Evolutionary conservation across 2,888 invertebrate genomes (phyloP).

Genomic region (Tryphoninae sp.): DNA sequence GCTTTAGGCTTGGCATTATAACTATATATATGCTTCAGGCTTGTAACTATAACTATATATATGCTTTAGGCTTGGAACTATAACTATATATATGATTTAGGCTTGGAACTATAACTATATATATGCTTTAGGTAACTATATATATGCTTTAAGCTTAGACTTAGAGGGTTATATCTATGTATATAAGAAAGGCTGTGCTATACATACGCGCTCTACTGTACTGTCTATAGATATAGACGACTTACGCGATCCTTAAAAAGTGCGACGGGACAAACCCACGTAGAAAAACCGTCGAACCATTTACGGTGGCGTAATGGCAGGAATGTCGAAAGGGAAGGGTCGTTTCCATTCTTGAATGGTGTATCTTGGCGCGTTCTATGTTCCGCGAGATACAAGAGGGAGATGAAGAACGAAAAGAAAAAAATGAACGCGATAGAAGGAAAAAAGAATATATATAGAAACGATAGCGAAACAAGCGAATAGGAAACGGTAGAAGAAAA

Average conservation of each 20-base stretch:
- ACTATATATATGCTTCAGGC: too few relatives aligned
- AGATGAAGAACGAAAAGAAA: conserved; percentile 15
- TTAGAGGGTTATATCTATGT: too few relatives aligned
- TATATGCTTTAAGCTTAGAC: too few relatives aligned
- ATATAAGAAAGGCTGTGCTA: neutral
- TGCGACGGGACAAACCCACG: conserved; percentile 57
- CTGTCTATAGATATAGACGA: conserved; percentile 36
- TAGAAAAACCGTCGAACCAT: conserved; percentile 66
- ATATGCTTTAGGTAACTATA: too few relatives aligned
- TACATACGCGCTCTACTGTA: neutral
- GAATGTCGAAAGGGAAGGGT: conserved; percentile 65
- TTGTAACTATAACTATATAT: too few relatives aligned
- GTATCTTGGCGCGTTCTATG: conserved; percentile 24
- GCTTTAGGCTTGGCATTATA: too few relatives aligned
- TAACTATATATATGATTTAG: too few relatives aligned
- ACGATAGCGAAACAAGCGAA: conserved; percentile 3
- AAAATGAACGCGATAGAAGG: neutral
- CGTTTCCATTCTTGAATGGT: conserved; percentile 63
- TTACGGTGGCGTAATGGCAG: conserved; percentile 62
- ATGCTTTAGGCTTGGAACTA: too few relatives aligned
- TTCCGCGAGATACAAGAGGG: conserved; percentile 16
- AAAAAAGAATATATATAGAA: conserved; percentile 1
- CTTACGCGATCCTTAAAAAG: conserved; percentile 57
- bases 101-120: too few relatives aligned
- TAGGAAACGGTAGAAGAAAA: neutral